These are phyloP conservation scores for Mechanitis mazaeus DNA, from an alignment of 2,888 invertebrate genomes.

Conservation along the genomic window DNA sequence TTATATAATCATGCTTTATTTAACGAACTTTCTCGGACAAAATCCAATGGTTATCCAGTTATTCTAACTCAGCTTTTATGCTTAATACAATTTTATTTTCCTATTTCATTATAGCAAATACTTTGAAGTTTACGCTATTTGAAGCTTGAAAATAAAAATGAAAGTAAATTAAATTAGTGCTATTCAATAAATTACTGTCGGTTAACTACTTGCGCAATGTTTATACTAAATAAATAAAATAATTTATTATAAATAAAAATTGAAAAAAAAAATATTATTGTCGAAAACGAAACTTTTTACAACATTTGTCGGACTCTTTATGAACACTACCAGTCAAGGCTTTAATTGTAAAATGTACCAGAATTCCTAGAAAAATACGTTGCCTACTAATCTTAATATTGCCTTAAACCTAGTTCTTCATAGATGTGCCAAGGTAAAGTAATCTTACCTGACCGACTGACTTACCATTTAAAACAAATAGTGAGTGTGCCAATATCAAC, in stretches of 20 bases:
- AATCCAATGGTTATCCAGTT: background rate
- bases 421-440: constrained; percentile 4
- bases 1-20: no score
- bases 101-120: constrained; percentile 20
- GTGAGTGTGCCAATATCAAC: constrained; percentile 69
- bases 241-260: constrained; percentile 22
- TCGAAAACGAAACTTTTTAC: constrained; percentile 19
- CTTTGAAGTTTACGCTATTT: constrained; percentile 28
- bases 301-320: no score
- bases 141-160: constrained; percentile 27
- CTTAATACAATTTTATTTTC: constrained; percentile 15
- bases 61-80: constrained; percentile 7
- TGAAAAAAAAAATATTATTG: constrained; percentile 6
- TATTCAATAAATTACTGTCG: constrained; percentile 24
- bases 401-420: background rate
- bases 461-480: constrained; percentile 70
- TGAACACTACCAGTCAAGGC: no score
- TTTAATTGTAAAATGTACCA: background rate
- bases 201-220: constrained; percentile 29
- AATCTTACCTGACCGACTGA: constrained; percentile 34
- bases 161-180: constrained; percentile 28
- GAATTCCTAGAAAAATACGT: background rate
- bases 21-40: no score
- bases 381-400: background rate
- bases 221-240: constrained; percentile 24